Base-by-base conservation (phyloP, 2,888 invertebrate species). In the Napeogenes inachia region DNA sequence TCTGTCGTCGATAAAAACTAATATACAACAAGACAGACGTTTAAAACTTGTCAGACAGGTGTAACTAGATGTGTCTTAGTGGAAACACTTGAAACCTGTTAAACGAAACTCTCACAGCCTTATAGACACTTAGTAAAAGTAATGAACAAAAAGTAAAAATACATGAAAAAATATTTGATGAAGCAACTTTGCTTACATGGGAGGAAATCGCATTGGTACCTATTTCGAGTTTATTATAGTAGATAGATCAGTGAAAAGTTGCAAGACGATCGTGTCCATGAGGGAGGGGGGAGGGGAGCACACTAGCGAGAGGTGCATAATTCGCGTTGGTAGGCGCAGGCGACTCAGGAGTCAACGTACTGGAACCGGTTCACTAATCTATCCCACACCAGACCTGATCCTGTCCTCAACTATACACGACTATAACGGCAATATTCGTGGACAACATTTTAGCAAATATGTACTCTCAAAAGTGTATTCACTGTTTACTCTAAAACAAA, bases 351-450 rank as follows among this genome's bases (percentile, higher is more conserved):
- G 89, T 89, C 90, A 89, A 90, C 79, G 90, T 78, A 87, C 79
- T 75, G 78, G 74, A 84, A 89, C 89, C 90, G 89, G 89, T 90
- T 89, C 83, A 81, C 84, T 90, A 88, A 89, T 89, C 88, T 87
- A 81, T 88, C 87, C 87, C 76, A 81, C 83, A 80, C 79, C 79
- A 82, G 76, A 78, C 75, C 75, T 80, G 78, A 84, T 87, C 85
- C 89, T 82, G 88, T 84, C 87, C 78, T 81, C 85, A 78, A 84
- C 87, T 85, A 81, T 84, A 82, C 82, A 74, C 79, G 77, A 79
- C 82, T 87, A 69, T 74, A 90, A 89, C 89, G 89, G 90, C 85
- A 83, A 77, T 81, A 80, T 56, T 45, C 13, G 55, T 33, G 30
- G 38, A 47, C 42, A 32, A 42, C 54, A 58, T 62, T 50, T 50